Conservation (phyloP, 2,888 invertebrate genomes). For the Diaprepes abbreviatus region DNA sequence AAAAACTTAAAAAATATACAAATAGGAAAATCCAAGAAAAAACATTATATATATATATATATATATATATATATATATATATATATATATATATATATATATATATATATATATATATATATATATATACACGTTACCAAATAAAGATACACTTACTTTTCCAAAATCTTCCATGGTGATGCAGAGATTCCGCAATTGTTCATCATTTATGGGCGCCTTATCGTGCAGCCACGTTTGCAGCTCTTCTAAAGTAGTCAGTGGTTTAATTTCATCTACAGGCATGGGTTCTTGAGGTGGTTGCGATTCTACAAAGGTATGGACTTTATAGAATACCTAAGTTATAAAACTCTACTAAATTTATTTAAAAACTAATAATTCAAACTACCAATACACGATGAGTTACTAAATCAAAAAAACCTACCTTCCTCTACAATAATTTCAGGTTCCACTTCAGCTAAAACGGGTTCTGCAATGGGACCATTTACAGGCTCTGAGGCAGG, state of each 20-base stretch:
- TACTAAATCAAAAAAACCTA: too few relatives aligned
- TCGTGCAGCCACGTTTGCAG: constrained; percentile 77
- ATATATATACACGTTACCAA: too few relatives aligned
- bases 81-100: too few relatives aligned
- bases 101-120: too few relatives aligned
- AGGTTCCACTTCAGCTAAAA: constrained; percentile 44
- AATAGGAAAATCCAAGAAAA: too few relatives aligned
- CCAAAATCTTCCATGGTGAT: constrained; percentile 83
- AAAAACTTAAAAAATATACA: too few relatives aligned
- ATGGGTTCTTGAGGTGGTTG: constrained; percentile 54
- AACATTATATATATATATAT: too few relatives aligned
- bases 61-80: too few relatives aligned
- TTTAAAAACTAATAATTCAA: too few relatives aligned
- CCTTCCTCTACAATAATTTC: constrained; percentile 58
- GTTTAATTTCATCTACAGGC: constrained; percentile 50
- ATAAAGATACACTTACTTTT: constrained; percentile 67
- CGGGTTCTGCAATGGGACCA: not conserved
- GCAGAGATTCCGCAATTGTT: constrained; percentile 75
- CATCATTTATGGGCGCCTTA: constrained; percentile 73
- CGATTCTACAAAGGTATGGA: constrained; percentile 35
- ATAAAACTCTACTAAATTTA: too few relatives aligned
- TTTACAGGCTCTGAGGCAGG: not conserved
- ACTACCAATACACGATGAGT: too few relatives aligned
- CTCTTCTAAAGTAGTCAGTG: constrained; percentile 68
- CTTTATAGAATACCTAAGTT: too few relatives aligned